phyloP scores from a whole-genome alignment of 2,888 invertebrate genomes.

The Acrobasis suavella region DNA sequence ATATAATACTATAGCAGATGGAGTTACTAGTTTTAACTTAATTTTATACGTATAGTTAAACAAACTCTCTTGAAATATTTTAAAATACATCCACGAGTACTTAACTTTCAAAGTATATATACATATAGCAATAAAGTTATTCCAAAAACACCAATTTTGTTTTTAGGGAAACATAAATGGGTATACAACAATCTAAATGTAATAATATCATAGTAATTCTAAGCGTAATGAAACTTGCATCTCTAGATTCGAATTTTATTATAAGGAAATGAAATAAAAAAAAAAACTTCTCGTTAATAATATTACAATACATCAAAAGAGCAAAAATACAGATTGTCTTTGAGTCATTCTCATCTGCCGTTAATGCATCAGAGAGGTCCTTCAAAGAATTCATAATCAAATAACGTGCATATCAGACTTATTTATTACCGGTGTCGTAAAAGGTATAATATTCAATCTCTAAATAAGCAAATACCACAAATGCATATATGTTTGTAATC shows the following conservation, averaged over 20 bases:
- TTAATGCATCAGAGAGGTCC: constrained; percentile 14
- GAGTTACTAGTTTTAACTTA: too few relatives aligned
- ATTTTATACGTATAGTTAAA: too few relatives aligned
- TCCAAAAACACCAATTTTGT: too few relatives aligned
- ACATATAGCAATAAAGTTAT: too few relatives aligned
- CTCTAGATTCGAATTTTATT: too few relatives aligned
- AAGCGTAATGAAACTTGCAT: background rate
- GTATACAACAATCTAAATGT: too few relatives aligned
- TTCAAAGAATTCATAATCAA: constrained; percentile 14
- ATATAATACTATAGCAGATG: too few relatives aligned
- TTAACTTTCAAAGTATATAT: too few relatives aligned
- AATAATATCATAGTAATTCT: too few relatives aligned
- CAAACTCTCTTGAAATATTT: too few relatives aligned
- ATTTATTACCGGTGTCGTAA: constrained; percentile 4
- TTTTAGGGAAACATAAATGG: too few relatives aligned
- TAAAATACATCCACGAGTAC: too few relatives aligned
- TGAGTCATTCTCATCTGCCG: constrained; percentile 8
- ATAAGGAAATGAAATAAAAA: background rate
- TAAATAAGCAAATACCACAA: constrained; percentile 19
- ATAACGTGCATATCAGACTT: constrained; percentile 12
- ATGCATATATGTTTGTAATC: constrained; percentile 15
- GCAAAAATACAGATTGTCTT: background rate
- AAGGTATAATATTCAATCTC: constrained; percentile 21
- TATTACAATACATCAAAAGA: background rate
- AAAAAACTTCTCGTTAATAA: background rate